These are phyloP conservation scores for Microcebus tavaratra DNA, from an alignment of 2,113 vertebrate species.

Conservation along the genomic window DNA sequence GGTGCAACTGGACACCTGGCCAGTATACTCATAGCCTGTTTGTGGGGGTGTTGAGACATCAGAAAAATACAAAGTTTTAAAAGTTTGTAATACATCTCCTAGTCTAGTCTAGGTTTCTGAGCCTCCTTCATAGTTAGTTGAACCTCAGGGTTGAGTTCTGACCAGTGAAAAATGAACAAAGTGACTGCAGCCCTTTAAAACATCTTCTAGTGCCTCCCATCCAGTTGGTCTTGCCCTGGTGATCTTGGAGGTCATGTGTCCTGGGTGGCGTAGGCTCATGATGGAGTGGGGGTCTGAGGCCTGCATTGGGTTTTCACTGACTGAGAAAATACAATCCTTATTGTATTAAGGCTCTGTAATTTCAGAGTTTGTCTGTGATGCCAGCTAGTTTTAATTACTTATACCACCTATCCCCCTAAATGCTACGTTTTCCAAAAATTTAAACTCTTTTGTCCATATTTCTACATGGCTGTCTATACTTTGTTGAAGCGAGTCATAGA, in stretches of 20 bases:
- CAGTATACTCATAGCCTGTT: background rate
- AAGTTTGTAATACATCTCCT: background rate
- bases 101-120: background rate
- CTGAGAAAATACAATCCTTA: background rate
- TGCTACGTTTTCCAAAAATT: background rate
- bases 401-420: background rate
- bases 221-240: background rate
- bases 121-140: background rate
- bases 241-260: background rate
- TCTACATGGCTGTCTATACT: too few relatives aligned
- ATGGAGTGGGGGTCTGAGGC: too few relatives aligned
- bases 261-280: background rate
- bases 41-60: background rate
- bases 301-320: background rate
- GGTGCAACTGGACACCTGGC: background rate
- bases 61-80: background rate
- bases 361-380: background rate
- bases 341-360: background rate
- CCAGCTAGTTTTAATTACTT: background rate
- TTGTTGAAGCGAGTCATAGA: too few relatives aligned
- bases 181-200: background rate
- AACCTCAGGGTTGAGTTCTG: background rate
- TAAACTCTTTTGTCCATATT: background rate
- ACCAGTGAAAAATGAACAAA: background rate
- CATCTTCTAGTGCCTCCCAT: background rate